Conservation (phyloP, 2,888 invertebrate species). For the Athripsodes cinereus region DNA sequence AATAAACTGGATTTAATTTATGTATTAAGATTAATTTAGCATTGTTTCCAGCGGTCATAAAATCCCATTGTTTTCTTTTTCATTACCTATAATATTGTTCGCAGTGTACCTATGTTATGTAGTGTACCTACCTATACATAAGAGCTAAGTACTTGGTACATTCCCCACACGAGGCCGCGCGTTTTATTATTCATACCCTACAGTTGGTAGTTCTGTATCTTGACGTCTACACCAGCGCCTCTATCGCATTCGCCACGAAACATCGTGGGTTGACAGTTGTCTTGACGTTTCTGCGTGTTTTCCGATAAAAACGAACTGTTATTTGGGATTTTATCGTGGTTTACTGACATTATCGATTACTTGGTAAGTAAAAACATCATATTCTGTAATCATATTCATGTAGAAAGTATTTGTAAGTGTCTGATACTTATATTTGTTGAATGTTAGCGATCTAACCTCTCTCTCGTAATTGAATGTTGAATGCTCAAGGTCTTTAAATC, state of each 20-base stretch:
- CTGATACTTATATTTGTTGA: not conserved
- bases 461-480: not conserved
- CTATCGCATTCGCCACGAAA: slow-evolving; percentile 12
- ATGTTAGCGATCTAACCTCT: not conserved
- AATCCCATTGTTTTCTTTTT: no score
- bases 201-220: slow-evolving; percentile 18
- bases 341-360: not conserved
- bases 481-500: not conserved
- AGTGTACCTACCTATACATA: no score
- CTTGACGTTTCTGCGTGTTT: not conserved
- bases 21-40: no score
- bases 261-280: not conserved
- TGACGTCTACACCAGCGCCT: slow-evolving; percentile 20
- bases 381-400: not conserved
- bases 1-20: no score
- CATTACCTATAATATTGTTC: no score
- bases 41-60: no score
- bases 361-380: not conserved
- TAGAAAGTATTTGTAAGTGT: not conserved
- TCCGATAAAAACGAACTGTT: not conserved
- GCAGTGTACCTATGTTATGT: no score
- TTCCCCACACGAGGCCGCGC: not conserved
- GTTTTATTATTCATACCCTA: not conserved
- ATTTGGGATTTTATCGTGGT: not conserved
- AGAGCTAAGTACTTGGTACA: no score